Conservation (phyloP, 2,797 vertebrate genomes). For the Allenopithecus nigroviridis region DNA sequence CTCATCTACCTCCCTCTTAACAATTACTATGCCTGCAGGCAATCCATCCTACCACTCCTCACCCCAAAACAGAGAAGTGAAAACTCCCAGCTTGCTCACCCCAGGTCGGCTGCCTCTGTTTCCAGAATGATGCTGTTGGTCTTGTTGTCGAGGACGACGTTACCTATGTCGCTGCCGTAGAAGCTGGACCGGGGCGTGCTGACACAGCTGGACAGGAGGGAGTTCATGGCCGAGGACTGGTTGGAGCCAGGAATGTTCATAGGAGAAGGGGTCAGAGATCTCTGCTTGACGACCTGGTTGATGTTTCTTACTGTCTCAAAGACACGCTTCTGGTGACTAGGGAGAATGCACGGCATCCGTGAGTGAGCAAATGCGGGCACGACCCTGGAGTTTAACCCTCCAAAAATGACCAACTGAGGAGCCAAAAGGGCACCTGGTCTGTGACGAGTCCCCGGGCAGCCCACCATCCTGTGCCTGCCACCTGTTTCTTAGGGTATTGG, state of each 20-base stretch:
- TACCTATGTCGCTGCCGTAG: constrained; percentile 90
- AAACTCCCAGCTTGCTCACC: constrained; percentile 81
- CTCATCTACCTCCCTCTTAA: neutral
- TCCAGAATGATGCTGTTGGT: constrained; percentile 93
- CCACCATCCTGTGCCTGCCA: neutral
- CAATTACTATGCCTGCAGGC: rapidly evolving
- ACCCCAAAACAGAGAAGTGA: neutral
- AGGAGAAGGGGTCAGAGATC: constrained; percentile 91
- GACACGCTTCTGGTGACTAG: constrained; percentile 94
- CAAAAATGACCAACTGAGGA: neutral
- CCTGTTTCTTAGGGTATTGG: rapidly evolving
- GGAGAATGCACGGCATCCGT: rapidly evolving
- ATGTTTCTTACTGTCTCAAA: constrained; percentile 96
- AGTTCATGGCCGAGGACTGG: constrained; percentile 94
- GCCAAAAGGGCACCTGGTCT: neutral
- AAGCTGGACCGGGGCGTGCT: constrained; percentile 95
- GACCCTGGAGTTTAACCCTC: neutral
- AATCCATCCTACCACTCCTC: neutral
- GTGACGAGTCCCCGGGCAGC: neutral
- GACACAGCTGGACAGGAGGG: constrained; percentile 93
- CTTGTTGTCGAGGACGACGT: constrained; percentile 92
- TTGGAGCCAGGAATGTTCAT: constrained; percentile 99
- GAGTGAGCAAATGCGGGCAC: neutral
- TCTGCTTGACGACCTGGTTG: constrained; percentile 95
- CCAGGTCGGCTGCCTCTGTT: constrained; percentile 85